Base-by-base conservation (phyloP, 1,140 invertebrate species). In the Pissodes strobi region DNA sequence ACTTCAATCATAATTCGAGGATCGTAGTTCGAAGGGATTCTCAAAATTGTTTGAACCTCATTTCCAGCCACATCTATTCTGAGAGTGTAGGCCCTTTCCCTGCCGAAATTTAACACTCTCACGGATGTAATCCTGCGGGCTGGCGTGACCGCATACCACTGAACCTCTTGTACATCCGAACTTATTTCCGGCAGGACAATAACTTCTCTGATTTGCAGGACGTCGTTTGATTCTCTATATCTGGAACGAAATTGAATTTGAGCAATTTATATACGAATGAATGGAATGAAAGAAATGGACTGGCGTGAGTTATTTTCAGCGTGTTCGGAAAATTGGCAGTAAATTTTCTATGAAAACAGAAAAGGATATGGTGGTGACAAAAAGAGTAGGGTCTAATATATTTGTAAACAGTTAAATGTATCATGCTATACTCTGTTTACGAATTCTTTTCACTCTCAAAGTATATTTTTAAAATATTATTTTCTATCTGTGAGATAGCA, bases 1-100 rank as follows among this genome's bases (percentile, higher is more conserved):
- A 66, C 57, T 34, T 69, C 67, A 46, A 69, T 69, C 45, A 69
- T 43, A 41, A 69, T 39, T 46, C 63, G 57, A 1, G 67, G 67
- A 58, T 69, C 63, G 37, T 45, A 39, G 30, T 46, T 25, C 13
- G 67, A 15, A n/a, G 63, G 57, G 22, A 69, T 41, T 53, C 58
- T 57, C 41, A 69, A 38, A 21, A 62, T 34, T 18, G 38, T 34
- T 38, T 58, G 58, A 21, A 37, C 63, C 23, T 69, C 67, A 9
- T 39, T 59, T 41, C 63, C 64, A 5, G 62, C 56, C 58, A 69
- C 67, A 19, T 69, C 63, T 9, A 68, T 66, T 23, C 67, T 34
- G n/a, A 52, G 23, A 30, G 57, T 53, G 45, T 57, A 69, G 21
- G 58, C 67, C 43, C 67, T 66, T 55, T 69, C 63, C 23, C 67